Evolutionary conservation across 1,140 invertebrate species (phyloP), one percentile per base, ranked within the genome.

Genomic region (Hylaeus anthracinus): DNA sequence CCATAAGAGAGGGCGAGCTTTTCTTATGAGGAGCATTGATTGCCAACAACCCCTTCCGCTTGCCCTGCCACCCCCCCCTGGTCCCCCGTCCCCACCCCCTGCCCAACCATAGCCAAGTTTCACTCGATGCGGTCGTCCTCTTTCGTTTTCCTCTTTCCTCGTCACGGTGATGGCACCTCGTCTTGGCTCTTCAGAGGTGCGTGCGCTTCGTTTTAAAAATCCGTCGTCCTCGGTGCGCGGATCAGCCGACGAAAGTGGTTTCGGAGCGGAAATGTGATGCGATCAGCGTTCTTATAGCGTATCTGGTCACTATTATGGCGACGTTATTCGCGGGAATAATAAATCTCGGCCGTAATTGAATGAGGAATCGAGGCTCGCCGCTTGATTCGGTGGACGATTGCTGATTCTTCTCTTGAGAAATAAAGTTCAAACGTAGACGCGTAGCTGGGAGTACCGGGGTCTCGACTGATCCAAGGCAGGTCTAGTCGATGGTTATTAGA

Each of bases 21-120:
- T 92, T 91, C 92, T 92, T 92, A 91, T 90, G 91, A 90, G 86
- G 79, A 92, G 92, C 92, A 94, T 94, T 94, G 93, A 94, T 94
- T 94, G 92, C 92, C 92, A 92, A 92, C 92, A 91, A 92, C 85
- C 90, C 90, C 86, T 89, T 89, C 86, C 61, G 5, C 45, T 77
- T 58, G 61, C 43, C 72, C 64, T 75, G 45, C 45, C 45, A 51
- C 1, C 51, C 51, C 51, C 51, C 51, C 2, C 51, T 0, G 26
- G 26, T 26, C 26, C 26, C 26, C 26, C 26, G 26, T 26, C 64
- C 70, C 70, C 82, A 58, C 75, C 51, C 61, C 75, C 63, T 26
- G 26, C 26, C 26, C 26, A 78, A 55, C 73, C 83, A 64, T 73
- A 15, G 12, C 51, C 60, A 75, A 66, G 60, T 45, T 51, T 60